Evolutionary conservation across 2,888 invertebrate genomes (phyloP), one percentile per base, ranked within the genome.

Genomic region (Rhopalosiphum nymphaeae): DNA sequence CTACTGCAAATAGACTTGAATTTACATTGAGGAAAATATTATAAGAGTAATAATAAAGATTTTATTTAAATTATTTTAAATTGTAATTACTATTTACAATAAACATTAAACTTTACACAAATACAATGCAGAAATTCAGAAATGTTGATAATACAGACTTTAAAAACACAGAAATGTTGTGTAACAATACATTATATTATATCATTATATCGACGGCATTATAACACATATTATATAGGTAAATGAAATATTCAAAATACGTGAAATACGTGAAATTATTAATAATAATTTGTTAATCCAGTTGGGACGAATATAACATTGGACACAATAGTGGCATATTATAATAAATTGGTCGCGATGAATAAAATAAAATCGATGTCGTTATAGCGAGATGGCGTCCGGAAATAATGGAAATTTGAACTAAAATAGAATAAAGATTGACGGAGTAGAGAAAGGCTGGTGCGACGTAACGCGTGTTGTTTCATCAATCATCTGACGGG

Each of bases 401-500:
- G 29, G 89, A 42, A 89, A 89, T 89, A 89, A 57, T 89, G 89
- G 56, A 57, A 89, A 89, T 89, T 56, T 10, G 42, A 42, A 89
- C 89, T 56, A 42, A 89, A 89, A 89, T 89, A 89, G 36, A 56
- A 57, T 56, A 89, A 56, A 89, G 89, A 89, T 89, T 89, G 89
- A 53, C 89, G 53, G 53, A 56, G 56, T 56, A 42, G 53, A 57
- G 56, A 89, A 53, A 56, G 53, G 26, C 16, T 61, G 88, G 53
- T n/a, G 25, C 29, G 57, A 36, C 29, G 89, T 61, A 89, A 61
- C n/a, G 61, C 46, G 57, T 61, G 44, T 46, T 29, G 89, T 46
- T 89, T 89, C 89, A 89, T 89, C 89, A 89, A 89, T 89, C 89
- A 89, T 89, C 46, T 44, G 89, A 29, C 3, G 89, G 89, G 13